Percentiles rank a stretch among this genome's conserved stretches.
These are phyloP conservation scores for Cheilosia vernalis DNA, from an alignment of 2,888 invertebrate species.

Conservation along the genomic window DNA sequence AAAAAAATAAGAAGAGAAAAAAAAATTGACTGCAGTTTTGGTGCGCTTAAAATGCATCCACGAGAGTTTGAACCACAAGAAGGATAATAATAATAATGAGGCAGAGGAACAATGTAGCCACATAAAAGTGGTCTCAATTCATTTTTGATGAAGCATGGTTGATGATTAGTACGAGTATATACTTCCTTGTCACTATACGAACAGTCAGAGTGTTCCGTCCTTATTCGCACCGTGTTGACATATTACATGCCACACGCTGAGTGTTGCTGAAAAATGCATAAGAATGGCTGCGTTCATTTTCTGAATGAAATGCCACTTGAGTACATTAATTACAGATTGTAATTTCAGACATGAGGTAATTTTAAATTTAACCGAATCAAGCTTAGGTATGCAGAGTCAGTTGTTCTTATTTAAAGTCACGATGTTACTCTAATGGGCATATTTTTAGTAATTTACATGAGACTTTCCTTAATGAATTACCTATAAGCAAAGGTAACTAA, in stretches of 20 bases:
- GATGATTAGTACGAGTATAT: slow-evolving; percentile 42
- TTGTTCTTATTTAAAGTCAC: background rate
- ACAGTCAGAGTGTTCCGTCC: slow-evolving; percentile 64
- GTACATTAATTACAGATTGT: slow-evolving; percentile 53
- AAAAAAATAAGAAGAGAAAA: background rate
- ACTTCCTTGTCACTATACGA: slow-evolving; percentile 66
- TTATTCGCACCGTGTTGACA: slow-evolving; percentile 56
- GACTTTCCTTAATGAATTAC: too few relatives aligned
- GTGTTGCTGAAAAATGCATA: slow-evolving; percentile 36
- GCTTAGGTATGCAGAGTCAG: background rate
- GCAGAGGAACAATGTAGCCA: slow-evolving; percentile 61
- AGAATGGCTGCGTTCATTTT: slow-evolving; percentile 58
- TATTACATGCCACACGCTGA: slow-evolving; percentile 7
- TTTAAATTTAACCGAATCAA: slow-evolving; percentile 8
- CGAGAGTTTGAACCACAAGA: slow-evolving; percentile 46
- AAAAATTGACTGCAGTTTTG: slow-evolving; percentile 65
- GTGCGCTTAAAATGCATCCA: slow-evolving; percentile 36
- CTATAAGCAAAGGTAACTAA: too few relatives aligned
- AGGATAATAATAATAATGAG: slow-evolving; percentile 60
- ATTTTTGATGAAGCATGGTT: slow-evolving; percentile 59
- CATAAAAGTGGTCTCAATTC: slow-evolving; percentile 67
- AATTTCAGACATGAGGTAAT: slow-evolving; percentile 15
- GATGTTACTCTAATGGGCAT: background rate
- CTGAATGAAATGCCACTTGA: slow-evolving; percentile 64
- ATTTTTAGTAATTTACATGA: background rate